A percentile compares a stretch with the other conserved stretches of the same genome.
phyloP scores from a whole-genome alignment of 2,888 invertebrate species.

The Leptarthrus brevirostris region DNA sequence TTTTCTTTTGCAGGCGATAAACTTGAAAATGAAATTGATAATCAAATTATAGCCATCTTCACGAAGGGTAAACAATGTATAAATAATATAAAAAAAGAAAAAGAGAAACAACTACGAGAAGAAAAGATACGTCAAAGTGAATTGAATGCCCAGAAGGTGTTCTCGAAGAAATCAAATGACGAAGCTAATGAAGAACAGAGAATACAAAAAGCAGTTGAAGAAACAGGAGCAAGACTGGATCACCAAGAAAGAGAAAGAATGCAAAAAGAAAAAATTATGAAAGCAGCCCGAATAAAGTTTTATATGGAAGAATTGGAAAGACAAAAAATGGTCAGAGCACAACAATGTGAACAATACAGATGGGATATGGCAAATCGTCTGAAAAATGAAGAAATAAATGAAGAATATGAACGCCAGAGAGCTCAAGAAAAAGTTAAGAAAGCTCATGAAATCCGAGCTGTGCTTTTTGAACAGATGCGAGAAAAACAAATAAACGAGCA shows the following conservation, averaged over 20 bases:
- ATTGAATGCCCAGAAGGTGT: conserved; percentile 67
- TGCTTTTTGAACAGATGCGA: conserved; percentile 56
- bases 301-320: conserved; percentile 60
- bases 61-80: conserved; percentile 67
- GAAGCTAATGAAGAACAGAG: conserved; percentile 68
- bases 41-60: conserved; percentile 67
- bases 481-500: conserved; percentile 56
- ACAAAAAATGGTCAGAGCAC: conserved; percentile 56
- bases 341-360: conserved; percentile 57
- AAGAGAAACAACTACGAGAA: conserved; percentile 63
- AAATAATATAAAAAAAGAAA: conserved; percentile 64
- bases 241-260: conserved; percentile 62
- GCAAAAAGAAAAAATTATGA: conserved; percentile 59
- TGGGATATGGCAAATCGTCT: conserved; percentile 60
- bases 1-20: conserved; percentile 57
- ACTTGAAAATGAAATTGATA: conserved; percentile 65
- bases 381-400: conserved; percentile 59
- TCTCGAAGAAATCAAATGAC: conserved; percentile 66
- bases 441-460: conserved; percentile 46
- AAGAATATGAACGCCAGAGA: conserved; percentile 57
- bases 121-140: conserved; percentile 68
- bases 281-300: conserved; percentile 60
- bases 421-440: conserved; percentile 58
- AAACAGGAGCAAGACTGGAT: conserved; percentile 66
- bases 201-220: conserved; percentile 68